These are phyloP conservation scores for Diaperis boleti DNA, from an alignment of 2,888 invertebrate genomes.

Conservation along the genomic window DNA sequence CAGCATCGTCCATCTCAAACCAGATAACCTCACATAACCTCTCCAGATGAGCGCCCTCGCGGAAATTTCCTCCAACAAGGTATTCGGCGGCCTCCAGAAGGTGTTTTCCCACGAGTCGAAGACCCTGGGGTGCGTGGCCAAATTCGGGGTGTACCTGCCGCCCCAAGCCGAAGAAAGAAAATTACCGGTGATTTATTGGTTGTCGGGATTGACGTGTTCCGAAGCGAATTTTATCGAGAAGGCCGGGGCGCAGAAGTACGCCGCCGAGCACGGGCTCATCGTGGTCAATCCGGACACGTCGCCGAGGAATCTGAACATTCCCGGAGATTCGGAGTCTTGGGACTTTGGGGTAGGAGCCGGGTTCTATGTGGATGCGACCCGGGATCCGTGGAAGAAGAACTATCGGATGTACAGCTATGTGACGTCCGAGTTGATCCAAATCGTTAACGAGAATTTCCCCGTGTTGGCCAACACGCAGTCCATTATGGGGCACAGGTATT, in stretches of 20 bases:
- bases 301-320: slow-evolving; percentile 88
- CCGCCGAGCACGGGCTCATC: slow-evolving; percentile 86
- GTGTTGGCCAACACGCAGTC: slow-evolving; percentile 74
- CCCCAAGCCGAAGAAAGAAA: slow-evolving; percentile 76
- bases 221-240: slow-evolving; percentile 97
- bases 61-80: slow-evolving; percentile 76
- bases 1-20: no score
- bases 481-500: slow-evolving; percentile 84
- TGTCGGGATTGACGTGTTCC: slow-evolving; percentile 93
- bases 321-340: slow-evolving; percentile 92
- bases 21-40: not conserved
- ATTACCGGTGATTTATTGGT: slow-evolving; percentile 89
- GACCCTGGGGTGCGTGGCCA: slow-evolving; percentile 89
- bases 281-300: slow-evolving; percentile 97
- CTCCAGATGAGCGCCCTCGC: slow-evolving; percentile 64
- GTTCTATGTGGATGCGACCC: slow-evolving; percentile 93
- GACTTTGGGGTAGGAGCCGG: slow-evolving; percentile 97
- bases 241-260: slow-evolving; percentile 93
- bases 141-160: slow-evolving; percentile 92
- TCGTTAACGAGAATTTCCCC: slow-evolving; percentile 83
- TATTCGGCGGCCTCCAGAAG: slow-evolving; percentile 88
- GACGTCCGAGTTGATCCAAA: slow-evolving; percentile 83
- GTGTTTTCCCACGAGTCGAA: slow-evolving; percentile 85
- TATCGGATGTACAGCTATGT: slow-evolving; percentile 97
- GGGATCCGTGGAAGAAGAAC: slow-evolving; percentile 91